These are phyloP conservation scores for Tenebrio molitor DNA, from an alignment of 1,140 invertebrate genomes.

Conservation along the genomic window DNA sequence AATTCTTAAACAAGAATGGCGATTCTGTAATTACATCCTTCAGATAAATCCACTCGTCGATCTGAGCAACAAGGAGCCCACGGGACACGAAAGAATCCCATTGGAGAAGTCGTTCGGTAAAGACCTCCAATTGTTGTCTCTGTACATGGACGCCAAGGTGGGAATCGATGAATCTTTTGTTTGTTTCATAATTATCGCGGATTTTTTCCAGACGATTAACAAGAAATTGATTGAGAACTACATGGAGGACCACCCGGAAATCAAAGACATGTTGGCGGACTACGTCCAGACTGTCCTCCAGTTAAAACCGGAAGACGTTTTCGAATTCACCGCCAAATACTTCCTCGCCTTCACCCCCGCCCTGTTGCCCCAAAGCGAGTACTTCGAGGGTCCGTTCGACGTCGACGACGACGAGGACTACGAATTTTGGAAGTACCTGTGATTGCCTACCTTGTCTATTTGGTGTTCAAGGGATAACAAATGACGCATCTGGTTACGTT, in stretches of 20 bases:
- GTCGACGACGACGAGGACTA: conserved; percentile 41
- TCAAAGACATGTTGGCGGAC: conserved; percentile 71
- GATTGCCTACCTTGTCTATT: conserved; percentile 39
- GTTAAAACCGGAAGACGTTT: conserved; percentile 72
- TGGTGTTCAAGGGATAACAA: conserved; percentile 59
- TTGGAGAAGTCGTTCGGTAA: conserved; percentile 68
- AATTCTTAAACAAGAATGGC: conserved; percentile 71
- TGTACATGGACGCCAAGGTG: conserved; percentile 75
- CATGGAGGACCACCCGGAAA: conserved; percentile 70
- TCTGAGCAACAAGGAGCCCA: conserved; percentile 64
- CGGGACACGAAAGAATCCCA: conserved; percentile 63
- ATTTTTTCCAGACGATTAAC: conserved; percentile 63
- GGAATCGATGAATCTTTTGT: too few relatives aligned
- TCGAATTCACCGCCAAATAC: conserved; percentile 73
- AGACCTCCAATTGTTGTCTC: conserved; percentile 72
- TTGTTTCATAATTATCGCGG: too few relatives aligned
- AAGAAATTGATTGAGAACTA: conserved; percentile 69
- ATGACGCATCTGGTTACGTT: conserved; percentile 59
- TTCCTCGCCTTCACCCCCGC: conserved; percentile 69
- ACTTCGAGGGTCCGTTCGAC: conserved; percentile 26
- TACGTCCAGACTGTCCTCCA: conserved; percentile 72
- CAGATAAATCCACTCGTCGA: conserved; percentile 70
- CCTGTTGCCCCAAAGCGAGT: conserved; percentile 39
- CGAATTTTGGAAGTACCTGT: conserved; percentile 26
- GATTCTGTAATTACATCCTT: conserved; percentile 69